Evolutionary conservation across 2,888 invertebrate species (phyloP).

Genomic region (Aphodius granarius): DNA sequence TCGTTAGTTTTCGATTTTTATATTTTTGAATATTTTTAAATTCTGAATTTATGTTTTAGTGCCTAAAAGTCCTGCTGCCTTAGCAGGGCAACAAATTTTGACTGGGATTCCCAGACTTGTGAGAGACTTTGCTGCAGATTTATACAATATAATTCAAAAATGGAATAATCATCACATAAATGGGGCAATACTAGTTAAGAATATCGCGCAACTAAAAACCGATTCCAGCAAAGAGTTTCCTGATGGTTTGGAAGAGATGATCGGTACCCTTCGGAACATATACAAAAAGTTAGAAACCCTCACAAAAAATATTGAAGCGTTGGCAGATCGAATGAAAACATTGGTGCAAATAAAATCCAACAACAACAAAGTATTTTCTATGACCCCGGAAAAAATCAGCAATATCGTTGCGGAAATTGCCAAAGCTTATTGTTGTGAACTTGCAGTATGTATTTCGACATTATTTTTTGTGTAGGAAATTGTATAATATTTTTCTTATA

Average conservation of each 20-base stretch:
- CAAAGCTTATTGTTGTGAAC: slow-evolving; percentile 51
- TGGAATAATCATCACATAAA: slow-evolving; percentile 57
- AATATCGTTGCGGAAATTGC: slow-evolving; percentile 40
- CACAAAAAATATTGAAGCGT: slow-evolving; percentile 39
- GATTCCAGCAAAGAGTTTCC: slow-evolving; percentile 39
- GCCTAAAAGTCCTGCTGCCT: slow-evolving; percentile 48
- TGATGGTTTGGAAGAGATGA: slow-evolving; percentile 36
- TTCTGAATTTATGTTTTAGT: slow-evolving; percentile 46
- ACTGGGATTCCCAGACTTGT: slow-evolving; percentile 60
- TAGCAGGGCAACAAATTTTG: slow-evolving; percentile 55
- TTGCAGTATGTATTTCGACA: slow-evolving; percentile 42
- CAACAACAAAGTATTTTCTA: slow-evolving; percentile 42
- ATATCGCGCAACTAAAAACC: slow-evolving; percentile 47
- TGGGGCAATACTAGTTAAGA: slow-evolving; percentile 52
- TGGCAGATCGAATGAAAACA: slow-evolving; percentile 45
- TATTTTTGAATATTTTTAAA: too few species aligned
- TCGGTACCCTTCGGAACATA: slow-evolving; percentile 39
- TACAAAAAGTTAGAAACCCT: slow-evolving; percentile 39
- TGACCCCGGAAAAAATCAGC: slow-evolving; percentile 41
- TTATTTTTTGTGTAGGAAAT: background rate
- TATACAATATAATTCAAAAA: slow-evolving; percentile 56
- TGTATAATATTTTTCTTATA: slow-evolving; percentile 34
- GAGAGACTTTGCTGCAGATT: slow-evolving; percentile 60
- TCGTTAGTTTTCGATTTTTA: background rate
- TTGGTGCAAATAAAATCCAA: slow-evolving; percentile 46